phyloP scores from a whole-genome alignment of 30 jellyfish, hydroid and myxozoan genomes.

The Nemopilema nomurai region DNA sequence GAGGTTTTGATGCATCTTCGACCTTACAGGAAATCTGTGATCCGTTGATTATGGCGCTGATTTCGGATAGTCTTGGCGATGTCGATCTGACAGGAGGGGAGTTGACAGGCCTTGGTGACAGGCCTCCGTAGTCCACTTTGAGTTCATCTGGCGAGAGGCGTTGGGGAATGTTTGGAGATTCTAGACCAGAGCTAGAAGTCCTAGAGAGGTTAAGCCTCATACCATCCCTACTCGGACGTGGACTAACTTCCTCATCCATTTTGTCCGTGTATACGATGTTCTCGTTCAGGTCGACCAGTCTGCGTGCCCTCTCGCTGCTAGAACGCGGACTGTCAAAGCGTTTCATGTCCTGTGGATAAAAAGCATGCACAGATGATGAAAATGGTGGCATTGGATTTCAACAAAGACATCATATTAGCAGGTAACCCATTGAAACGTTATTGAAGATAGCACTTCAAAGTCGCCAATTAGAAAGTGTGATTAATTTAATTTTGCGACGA shows the following conservation, averaged over 20 bases:
- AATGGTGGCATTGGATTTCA: background rate
- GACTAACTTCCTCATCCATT: conserved; percentile 41
- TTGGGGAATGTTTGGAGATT: conserved; percentile 12
- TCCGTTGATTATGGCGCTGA: conserved; percentile 20
- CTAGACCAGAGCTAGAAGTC: conserved; percentile 5
- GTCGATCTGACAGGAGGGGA: conserved; percentile 1
- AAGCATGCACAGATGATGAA: background rate
- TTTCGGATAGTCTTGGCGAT: conserved; percentile 48
- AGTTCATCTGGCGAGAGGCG: background rate
- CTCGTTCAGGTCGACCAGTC: conserved; percentile 33
- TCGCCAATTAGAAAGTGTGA: background rate
- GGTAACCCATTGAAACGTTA: background rate
- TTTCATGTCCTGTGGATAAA: conserved; percentile 43
- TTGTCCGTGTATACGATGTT: conserved; percentile 24
- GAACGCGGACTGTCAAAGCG: conserved; percentile 52
- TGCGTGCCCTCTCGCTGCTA: conserved; percentile 23
- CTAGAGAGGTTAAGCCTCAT: conserved; percentile 29
- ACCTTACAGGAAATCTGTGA: conserved; percentile 6
- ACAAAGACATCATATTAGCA: background rate
- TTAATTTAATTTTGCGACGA: background rate
- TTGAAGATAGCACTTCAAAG: no score
- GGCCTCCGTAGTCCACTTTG: conserved; percentile 3
- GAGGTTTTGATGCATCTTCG: background rate
- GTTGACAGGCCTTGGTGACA: conserved; percentile 39
- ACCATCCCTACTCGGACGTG: conserved; percentile 2